Conservation (phyloP, 2,113 vertebrate species). For the Gulo gulo region DNA sequence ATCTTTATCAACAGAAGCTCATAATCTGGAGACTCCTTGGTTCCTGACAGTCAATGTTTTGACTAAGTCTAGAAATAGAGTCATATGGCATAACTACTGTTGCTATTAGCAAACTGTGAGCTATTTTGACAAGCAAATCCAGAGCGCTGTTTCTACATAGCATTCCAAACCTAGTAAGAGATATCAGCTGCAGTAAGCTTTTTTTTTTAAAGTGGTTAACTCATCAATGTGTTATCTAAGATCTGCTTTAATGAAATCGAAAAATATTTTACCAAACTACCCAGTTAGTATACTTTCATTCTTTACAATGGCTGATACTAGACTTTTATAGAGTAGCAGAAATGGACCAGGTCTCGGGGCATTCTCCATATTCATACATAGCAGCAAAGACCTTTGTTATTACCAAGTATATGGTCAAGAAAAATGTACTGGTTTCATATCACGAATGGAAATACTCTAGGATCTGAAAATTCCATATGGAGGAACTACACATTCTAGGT, state of each 20-base stretch:
- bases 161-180: slow-evolving; percentile 44
- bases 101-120: slow-evolving; percentile 45
- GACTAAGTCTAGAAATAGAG: slow-evolving; percentile 68
- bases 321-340: not conserved
- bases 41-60: slow-evolving; percentile 8
- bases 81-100: not conserved
- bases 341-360: not conserved
- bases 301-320: not conserved
- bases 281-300: not conserved
- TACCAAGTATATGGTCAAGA: not conserved
- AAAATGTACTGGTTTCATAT: not conserved
- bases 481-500: not conserved
- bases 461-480: not conserved
- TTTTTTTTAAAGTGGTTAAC: not conserved
- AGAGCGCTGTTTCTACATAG: not conserved
- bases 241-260: not conserved
- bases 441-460: not conserved
- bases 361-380: not conserved
- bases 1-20: not conserved
- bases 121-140: not conserved
- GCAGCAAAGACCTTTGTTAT: not conserved
- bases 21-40: not conserved
- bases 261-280: slow-evolving; percentile 21
- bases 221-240: not conserved
- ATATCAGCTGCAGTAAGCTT: not conserved